Base-by-base conservation (phyloP, 2,888 invertebrate genomes). In the Erynnis tages region DNA sequence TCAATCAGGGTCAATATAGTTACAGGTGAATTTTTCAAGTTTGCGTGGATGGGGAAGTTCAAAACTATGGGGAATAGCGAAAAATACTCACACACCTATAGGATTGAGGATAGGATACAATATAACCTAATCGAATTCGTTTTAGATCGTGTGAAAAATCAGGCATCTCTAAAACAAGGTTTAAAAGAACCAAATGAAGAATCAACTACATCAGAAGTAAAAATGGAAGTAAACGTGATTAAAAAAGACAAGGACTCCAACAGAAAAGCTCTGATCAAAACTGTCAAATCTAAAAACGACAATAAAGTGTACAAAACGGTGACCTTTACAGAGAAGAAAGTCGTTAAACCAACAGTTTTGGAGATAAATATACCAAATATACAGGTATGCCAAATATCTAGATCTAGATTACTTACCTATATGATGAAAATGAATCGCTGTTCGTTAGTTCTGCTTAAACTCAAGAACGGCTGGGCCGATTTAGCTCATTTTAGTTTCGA, bases 261-360 rank as follows among this genome's bases (percentile, higher is more conserved):
- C 27, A 7, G 0, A 4, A 13, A 73, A 64, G 48, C 75, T 77
- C 57, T 76, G 0, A 73, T 79, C 0, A 76, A 69, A 58, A 79
- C 81, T 0, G 60, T 76, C 0, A 65, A 59, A 2, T 59, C 71
- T 0, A 74, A 66, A 46, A 63, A 63, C n/a, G 69, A 70, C 1
- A 25, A 55, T 0, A 69, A 62, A 54, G 52, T 70, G 0, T 80
- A 66, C 53, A 84, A 83, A 64, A 71, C 80, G 0, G 79, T 84
- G 0, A 73, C 76, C 0, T 82, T 83, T 45, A 68, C 68, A 0
- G 79, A 81, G 2, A 58, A 66, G 1, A 71, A 65, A 48, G 44
- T 53, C 0, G 46, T 45, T 0, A 58, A 62, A 8, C 46, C 55
- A 0, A 64, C 63, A 1, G 60, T 65, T 0, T 48, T 79, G 10